Base-by-base conservation (phyloP, 1,140 invertebrate genomes). In the Brachionus sp. region DNA sequence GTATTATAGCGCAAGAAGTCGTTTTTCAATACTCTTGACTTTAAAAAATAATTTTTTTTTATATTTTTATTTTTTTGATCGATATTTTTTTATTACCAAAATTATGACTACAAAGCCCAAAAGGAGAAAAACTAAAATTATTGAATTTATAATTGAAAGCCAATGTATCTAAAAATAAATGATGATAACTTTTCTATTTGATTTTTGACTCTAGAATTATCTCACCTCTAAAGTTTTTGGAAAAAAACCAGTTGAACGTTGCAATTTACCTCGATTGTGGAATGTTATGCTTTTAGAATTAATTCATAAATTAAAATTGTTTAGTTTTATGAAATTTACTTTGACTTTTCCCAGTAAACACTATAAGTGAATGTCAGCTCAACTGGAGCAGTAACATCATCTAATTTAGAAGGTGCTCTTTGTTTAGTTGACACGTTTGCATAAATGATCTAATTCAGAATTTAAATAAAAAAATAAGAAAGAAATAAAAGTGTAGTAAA, bases 91-190 rank as follows among this genome's bases (percentile, higher is more conserved):
- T 6, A n/a, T 87, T 86, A 91, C 90, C 86, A 91, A 84, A 66
- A 91, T 91, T 37, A 91, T 89, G 57, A 89, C 87, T 5, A 91
- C 90, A 87, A 91, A 91, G 5, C 90, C 90, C 35, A 91, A 88
- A 1, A 91, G 86, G 1, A 91, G 87, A 83, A 91, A 90, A 4
- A 91, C 90, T 3, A 91, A 86, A 10, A 91, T 88, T 86, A 90
- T 88, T 4, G 90, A 91, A 86, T 91, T 91, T 37, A 91, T 90
- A 62, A 91, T 89, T 23, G 90, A 91, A 46, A 91, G 86, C 90
- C 90, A 91, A 85, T 91, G 90, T 84, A 91, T 91, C 88, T 90
- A 84, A 37, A 86, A 46, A n/a, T 82, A 84, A 84, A 83, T 66
- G 5, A 37, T 62, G 62, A 33, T 39, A 70, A 68, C 33, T 42